Conservation (phyloP, 2,797 vertebrate species). For the Capromys pilorides region DNA sequence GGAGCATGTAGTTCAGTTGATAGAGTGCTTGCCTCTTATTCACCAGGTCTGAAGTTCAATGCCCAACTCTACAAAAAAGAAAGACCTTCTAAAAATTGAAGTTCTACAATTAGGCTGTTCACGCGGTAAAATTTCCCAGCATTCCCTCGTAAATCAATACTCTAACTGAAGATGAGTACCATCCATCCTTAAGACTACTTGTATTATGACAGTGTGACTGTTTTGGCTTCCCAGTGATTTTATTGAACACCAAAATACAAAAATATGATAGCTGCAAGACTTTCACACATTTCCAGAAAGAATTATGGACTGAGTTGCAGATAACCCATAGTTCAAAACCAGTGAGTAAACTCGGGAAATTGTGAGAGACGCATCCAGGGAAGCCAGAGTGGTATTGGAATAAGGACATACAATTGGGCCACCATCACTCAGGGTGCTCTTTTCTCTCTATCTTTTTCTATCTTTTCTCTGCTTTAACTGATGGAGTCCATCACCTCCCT, state of each 20-base stretch:
- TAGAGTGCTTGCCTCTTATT: background rate
- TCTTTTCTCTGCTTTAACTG: background rate
- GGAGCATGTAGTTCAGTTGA: background rate
- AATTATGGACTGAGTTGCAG: background rate
- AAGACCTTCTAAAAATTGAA: slow-evolving; percentile 6
- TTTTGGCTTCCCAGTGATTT: background rate
- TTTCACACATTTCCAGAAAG: background rate
- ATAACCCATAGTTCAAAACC: background rate
- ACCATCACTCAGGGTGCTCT: background rate
- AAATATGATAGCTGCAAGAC: background rate
- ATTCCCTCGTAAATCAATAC: background rate
- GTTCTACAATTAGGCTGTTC: background rate
- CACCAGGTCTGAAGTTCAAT: background rate
- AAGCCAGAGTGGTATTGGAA: background rate
- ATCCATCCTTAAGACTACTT: background rate
- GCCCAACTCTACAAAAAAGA: background rate
- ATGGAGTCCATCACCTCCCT: background rate
- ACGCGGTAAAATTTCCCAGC: background rate
- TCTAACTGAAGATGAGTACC: background rate
- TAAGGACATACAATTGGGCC: background rate
- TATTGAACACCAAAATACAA: background rate
- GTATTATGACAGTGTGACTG: background rate
- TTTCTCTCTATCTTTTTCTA: background rate
- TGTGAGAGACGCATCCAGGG: accelerated
- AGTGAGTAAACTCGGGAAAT: background rate